These are phyloP conservation scores for Apis mellifera DNA, from an alignment of 1,140 invertebrate genomes.

Conservation along the genomic window Amel_HAv3.1 CM009941.2:6230501-6231000, in stretches of 20 bases:
- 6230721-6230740: conserved; percentile 29
- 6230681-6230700: conserved; percentile 2
- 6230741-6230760: conserved; percentile 41
- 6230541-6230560: too few species aligned
- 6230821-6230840: conserved; percentile 97
- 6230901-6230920: conserved; percentile 99
- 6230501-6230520: too few species aligned
- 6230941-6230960: conserved; percentile 81
- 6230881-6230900: conserved; percentile 93
- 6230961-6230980: conserved; percentile 71
- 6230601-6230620: not conserved
- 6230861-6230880: conserved; percentile 95
- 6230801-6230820: conserved; percentile 98
- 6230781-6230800: conserved; percentile 98
- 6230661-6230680: conserved; percentile 18
- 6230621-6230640: conserved; percentile 24
- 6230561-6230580: too few species aligned
- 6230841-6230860: conserved; percentile 91
- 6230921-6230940: conserved; percentile 98
- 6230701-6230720: conserved; percentile 17
- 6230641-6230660: not conserved
- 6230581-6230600: too few species aligned
- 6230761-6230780: conserved; percentile 84
- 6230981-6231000: conserved; percentile 8
- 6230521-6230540: too few species aligned